Evolutionary conservation across 1,140 invertebrate species (phyloP).

Genomic region (Euwallacea fornicatus): DNA sequence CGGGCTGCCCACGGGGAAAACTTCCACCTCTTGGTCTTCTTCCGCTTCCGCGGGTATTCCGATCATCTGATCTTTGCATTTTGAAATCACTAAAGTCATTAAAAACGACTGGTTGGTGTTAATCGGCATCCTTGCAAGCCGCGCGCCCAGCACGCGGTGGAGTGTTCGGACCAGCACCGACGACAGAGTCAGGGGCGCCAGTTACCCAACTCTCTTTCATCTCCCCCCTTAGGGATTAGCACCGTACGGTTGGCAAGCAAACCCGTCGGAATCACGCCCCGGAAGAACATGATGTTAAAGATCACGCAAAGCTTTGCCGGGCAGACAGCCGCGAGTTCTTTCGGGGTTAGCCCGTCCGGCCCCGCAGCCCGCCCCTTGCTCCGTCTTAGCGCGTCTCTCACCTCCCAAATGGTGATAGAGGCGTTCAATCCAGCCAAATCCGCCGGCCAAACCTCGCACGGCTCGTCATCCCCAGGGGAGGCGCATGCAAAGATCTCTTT

Average conservation of each 20-base stretch:
- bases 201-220: slow-evolving; percentile 27
- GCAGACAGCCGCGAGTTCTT: background rate
- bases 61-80: too few species aligned
- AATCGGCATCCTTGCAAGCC: background rate
- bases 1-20: background rate
- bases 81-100: too few species aligned
- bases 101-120: too few species aligned
- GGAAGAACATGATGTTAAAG: slow-evolving; percentile 1
- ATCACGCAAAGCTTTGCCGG: background rate
- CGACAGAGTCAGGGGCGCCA: slow-evolving; percentile 40
- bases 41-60: background rate
- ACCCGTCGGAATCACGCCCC: background rate
- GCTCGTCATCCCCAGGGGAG: too few species aligned
- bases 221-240: slow-evolving; percentile 38
- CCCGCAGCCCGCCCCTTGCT: too few species aligned
- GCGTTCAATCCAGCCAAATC: too few species aligned
- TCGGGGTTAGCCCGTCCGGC: background rate
- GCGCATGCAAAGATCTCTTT: too few species aligned
- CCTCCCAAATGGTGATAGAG: too few species aligned
- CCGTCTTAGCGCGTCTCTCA: too few species aligned
- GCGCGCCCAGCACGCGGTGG: slow-evolving; percentile 13
- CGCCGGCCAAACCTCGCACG: too few species aligned
- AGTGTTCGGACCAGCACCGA: slow-evolving; percentile 29
- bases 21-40: background rate
- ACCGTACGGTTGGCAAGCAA: slow-evolving; percentile 4